These are phyloP conservation scores for Dryococelus australis DNA, from an alignment of 2,888 invertebrate genomes.

Conservation along the genomic window DNA sequence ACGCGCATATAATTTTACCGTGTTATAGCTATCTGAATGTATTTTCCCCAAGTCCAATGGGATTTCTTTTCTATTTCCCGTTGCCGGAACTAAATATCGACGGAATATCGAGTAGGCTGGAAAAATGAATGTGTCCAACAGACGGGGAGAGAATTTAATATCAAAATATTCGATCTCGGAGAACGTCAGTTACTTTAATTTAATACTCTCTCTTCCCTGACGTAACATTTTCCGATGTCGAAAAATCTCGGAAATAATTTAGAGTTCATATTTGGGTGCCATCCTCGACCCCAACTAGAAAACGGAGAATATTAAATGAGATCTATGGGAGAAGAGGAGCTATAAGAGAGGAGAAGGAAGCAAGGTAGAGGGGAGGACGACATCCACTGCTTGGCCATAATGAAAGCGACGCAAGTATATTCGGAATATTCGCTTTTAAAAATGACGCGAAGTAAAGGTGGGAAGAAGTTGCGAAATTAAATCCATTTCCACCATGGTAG, in stretches of 20 bases:
- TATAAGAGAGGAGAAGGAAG: not conserved
- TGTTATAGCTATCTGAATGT: not conserved
- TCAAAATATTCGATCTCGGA: not conserved
- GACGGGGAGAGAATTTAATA: not conserved
- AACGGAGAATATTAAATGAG: not conserved
- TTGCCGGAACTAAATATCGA: constrained; percentile 11
- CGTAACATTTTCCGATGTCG: not conserved
- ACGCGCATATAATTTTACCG: not conserved
- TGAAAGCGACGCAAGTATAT: not conserved
- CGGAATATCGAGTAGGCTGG: constrained; percentile 16
- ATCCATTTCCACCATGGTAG: not conserved
- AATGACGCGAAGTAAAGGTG: not conserved
- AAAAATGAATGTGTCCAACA: not conserved
- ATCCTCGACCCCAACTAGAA: not conserved
- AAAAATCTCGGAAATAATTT: not conserved
- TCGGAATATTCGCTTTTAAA: not conserved
- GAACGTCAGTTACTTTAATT: constrained; percentile 9
- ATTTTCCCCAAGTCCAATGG: not conserved
- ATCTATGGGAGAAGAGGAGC: not conserved
- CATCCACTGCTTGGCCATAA: not conserved
- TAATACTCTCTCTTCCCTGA: not conserved
- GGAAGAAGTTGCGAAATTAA: not conserved
- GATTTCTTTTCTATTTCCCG: not conserved
- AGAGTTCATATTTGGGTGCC: constrained; percentile 3
- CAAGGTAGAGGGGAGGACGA: not conserved